Evolutionary conservation across 1,140 invertebrate species (phyloP).

Genomic region (Schlechtendalia chinensis): DNA sequence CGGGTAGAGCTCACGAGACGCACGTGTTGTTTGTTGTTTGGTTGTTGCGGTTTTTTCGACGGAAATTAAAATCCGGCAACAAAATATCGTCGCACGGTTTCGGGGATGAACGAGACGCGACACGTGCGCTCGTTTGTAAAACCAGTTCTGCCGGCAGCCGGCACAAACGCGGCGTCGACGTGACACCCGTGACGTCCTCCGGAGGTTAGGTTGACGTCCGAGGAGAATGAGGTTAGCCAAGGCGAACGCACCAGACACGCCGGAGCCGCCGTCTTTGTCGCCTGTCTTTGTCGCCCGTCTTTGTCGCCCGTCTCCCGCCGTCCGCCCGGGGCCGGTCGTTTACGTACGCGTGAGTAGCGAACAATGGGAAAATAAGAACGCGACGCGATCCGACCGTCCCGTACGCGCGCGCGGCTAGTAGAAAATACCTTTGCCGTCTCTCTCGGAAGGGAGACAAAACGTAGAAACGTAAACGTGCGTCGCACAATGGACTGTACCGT

Average conservation of each 20-base stretch:
- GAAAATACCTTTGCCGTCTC: neutral
- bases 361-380: constrained; percentile 33
- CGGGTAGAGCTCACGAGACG: too few species aligned
- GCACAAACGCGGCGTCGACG: neutral
- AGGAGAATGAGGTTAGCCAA: constrained; percentile 47
- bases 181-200: constrained; percentile 47
- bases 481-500: constrained; percentile 31
- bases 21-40: too few species aligned
- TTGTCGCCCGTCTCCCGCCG: constrained; percentile 38
- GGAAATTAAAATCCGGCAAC: too few species aligned
- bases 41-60: too few species aligned
- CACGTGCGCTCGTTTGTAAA: too few species aligned
- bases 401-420: neutral
- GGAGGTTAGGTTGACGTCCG: constrained; percentile 47
- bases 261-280: constrained; percentile 26
- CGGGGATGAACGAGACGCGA: too few species aligned
- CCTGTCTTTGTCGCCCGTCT: neutral
- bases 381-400: constrained; percentile 15
- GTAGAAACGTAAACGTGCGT: constrained; percentile 30
- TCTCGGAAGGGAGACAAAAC: constrained; percentile 31
- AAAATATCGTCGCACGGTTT: too few species aligned
- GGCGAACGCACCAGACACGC: constrained; percentile 38
- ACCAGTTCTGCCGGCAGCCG: too few species aligned
- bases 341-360: constrained; percentile 14
- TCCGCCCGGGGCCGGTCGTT: too few species aligned